These are phyloP conservation scores for Marisa cornuarietis DNA, from an alignment of 1,140 invertebrate genomes.

Conservation along the genomic window DNA sequence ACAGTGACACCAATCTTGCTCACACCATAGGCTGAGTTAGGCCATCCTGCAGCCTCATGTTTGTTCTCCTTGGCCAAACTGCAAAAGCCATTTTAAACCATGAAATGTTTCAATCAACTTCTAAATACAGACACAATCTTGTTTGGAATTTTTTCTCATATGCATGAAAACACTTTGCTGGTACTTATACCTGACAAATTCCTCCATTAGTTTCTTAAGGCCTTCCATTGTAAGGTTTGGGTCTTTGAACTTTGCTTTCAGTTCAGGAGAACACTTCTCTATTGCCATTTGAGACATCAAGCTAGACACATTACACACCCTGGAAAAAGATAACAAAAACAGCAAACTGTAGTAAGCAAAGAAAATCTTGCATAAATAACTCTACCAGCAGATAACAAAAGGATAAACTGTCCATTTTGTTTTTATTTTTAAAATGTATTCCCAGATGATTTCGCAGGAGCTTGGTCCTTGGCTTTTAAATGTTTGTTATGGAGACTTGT, in stretches of 20 bases:
- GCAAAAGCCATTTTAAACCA: slow-evolving; percentile 1
- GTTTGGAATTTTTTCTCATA: too few relatives aligned
- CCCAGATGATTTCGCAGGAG: too few relatives aligned
- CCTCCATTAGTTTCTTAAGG: slow-evolving; percentile 54
- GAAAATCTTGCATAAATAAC: neutral
- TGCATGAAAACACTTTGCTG: too few relatives aligned
- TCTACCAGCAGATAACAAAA: too few relatives aligned
- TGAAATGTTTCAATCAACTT: neutral
- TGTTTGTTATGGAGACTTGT: neutral
- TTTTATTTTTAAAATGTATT: too few relatives aligned
- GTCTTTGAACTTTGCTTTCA: slow-evolving; percentile 51
- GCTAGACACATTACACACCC: slow-evolving; percentile 81
- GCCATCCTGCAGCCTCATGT: slow-evolving; percentile 72
- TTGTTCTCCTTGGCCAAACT: slow-evolving; percentile 68
- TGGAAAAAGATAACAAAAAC: slow-evolving; percentile 31
- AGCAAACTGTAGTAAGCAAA: slow-evolving; percentile 4
- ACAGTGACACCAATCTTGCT: slow-evolving; percentile 76
- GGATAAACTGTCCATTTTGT: too few relatives aligned
- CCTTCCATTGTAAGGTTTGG: slow-evolving; percentile 69
- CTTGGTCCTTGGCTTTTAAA: neutral
- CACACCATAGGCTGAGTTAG: slow-evolving; percentile 72
- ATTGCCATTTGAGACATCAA: slow-evolving; percentile 53
- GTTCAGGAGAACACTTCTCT: slow-evolving; percentile 68
- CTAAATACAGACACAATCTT: too few relatives aligned
- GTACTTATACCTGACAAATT: neutral